Percentiles rank a stretch among this genome's conserved stretches.
Conservation (phyloP, 2,888 invertebrate species). For the Protonemura montana region DNA sequence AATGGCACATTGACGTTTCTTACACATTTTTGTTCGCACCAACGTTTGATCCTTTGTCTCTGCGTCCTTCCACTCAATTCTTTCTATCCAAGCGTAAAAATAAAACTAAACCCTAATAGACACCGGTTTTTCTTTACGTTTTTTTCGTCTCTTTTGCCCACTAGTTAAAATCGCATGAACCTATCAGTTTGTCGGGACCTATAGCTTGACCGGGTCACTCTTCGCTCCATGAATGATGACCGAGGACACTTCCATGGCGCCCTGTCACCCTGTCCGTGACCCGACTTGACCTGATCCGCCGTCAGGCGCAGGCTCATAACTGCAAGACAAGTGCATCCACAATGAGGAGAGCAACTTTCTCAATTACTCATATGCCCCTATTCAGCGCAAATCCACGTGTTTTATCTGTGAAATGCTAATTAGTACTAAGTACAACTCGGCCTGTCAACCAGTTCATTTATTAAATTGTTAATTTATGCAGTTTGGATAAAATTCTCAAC, state of each 20-base stretch:
- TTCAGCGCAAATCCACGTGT: neutral
- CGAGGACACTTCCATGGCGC: neutral
- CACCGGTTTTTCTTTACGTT: neutral
- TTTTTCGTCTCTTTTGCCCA: neutral
- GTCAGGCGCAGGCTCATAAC: neutral
- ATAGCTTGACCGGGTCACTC: neutral
- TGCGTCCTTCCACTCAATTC: neutral
- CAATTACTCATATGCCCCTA: neutral
- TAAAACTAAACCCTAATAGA: neutral
- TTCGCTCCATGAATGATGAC: neutral
- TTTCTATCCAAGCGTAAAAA: neutral
- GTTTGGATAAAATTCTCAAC: neutral
- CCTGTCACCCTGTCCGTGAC: conserved; percentile 13
- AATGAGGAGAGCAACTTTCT: neutral
- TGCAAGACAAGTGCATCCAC: neutral
- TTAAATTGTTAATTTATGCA: neutral
- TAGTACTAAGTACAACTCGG: neutral
- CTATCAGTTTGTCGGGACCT: too few species aligned
- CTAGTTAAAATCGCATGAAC: neutral
- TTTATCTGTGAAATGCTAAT: neutral
- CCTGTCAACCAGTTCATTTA: conserved; percentile 12
- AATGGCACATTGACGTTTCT: neutral
- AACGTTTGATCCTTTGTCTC: neutral
- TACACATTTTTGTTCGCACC: neutral
- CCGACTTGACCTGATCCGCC: conserved; percentile 18